A percentile compares a stretch with the other conserved stretches of the same genome.
Evolutionary conservation across 2,797 vertebrate species (phyloP).

Genomic region (Phalanger gymnotis): DNA sequence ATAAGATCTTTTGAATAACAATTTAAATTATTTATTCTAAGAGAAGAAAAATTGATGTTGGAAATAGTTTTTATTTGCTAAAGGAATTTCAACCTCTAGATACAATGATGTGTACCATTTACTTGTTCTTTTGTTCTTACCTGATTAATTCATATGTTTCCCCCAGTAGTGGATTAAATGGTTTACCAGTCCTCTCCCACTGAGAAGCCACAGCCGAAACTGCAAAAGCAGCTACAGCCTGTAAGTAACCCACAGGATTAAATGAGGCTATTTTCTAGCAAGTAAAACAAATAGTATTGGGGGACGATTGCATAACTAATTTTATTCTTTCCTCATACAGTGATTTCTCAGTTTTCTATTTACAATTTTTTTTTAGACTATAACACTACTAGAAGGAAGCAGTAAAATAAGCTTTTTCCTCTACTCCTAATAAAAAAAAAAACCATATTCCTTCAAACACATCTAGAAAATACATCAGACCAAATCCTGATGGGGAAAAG

Average conservation of each 20-base stretch:
- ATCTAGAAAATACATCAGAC: neutral
- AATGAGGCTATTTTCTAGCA: neutral
- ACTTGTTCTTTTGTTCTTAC: constrained; percentile 80
- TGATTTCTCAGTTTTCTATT: neutral
- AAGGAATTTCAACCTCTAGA: neutral
- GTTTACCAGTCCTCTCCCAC: constrained; percentile 99
- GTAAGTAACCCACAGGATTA: constrained; percentile 33
- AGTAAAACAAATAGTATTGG: neutral
- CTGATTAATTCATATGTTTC: constrained; percentile 96
- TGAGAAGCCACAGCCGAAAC: constrained; percentile 98
- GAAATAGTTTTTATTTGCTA: neutral
- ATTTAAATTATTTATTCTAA: neutral
- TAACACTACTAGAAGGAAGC: neutral
- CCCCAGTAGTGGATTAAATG: constrained; percentile 97
- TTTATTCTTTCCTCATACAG: neutral
- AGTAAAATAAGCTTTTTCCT: neutral
- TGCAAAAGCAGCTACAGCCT: constrained; percentile 97
- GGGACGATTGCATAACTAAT: neutral
- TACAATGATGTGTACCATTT: neutral
- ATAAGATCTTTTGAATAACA: neutral
- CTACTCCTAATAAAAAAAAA: neutral
- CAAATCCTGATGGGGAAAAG: neutral
- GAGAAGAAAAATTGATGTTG: neutral
- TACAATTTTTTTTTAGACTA: neutral
- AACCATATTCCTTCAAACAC: neutral